phyloP scores from a whole-genome alignment of 1,140 invertebrate genomes.

The Formica exsecta region DNA sequence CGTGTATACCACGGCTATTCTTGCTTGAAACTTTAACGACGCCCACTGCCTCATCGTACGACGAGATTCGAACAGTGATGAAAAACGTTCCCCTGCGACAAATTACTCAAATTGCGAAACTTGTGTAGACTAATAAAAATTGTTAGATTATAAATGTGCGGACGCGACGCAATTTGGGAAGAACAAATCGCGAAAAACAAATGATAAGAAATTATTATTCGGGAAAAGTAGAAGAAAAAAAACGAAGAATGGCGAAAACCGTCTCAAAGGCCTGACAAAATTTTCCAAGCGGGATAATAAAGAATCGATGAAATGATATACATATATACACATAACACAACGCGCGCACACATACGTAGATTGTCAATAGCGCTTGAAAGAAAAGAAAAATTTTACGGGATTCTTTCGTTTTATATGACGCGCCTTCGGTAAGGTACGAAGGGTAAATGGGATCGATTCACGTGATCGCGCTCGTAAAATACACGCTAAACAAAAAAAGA shows the following conservation, averaged over 20 bases:
- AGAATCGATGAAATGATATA: conserved; percentile 1
- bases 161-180: neutral
- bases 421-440: conserved; percentile 17
- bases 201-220: neutral
- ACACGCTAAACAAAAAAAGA: conserved; percentile 43
- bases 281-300: conserved; percentile 12
- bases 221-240: too few species aligned
- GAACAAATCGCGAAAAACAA: neutral
- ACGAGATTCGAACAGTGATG: conserved; percentile 22
- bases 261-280: neutral
- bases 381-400: conserved; percentile 31
- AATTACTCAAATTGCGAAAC: conserved; percentile 37
- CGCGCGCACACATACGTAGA: neutral
- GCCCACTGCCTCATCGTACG: neutral
- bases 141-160: neutral
- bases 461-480: conserved; percentile 35
- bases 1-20: conserved; percentile 24
- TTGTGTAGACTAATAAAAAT: neutral
- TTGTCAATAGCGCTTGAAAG: neutral
- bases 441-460: conserved; percentile 44
- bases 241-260: neutral
- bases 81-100: conserved; percentile 5
- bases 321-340: too few species aligned
- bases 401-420: conserved; percentile 13
- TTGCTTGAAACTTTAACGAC: conserved; percentile 58